These are phyloP conservation scores for Tromatobia lineatoria DNA, from an alignment of 2,888 invertebrate species.

Conservation along the genomic window DNA sequence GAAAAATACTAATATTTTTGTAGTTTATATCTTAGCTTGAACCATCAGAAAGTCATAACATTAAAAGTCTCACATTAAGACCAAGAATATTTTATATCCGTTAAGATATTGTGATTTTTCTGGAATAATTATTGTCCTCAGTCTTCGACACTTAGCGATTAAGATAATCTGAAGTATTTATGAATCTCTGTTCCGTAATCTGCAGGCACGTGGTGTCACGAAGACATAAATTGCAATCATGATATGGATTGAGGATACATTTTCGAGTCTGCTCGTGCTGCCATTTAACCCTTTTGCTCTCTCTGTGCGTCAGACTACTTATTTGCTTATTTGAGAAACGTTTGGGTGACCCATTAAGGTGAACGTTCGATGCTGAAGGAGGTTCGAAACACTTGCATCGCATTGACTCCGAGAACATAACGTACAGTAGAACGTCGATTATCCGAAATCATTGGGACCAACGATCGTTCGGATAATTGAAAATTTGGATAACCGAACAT, in stretches of 20 bases:
- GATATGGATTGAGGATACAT: slow-evolving; percentile 1
- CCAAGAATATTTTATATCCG: background rate
- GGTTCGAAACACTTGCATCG: background rate
- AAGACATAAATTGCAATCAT: background rate
- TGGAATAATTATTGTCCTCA: background rate
- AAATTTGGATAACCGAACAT: too few relatives aligned
- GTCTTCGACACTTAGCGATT: background rate
- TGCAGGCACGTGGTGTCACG: background rate
- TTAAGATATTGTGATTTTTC: background rate
- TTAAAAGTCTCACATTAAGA: background rate
- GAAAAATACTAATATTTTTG: too few relatives aligned
- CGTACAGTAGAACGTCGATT: background rate
- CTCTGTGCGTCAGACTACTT: background rate
- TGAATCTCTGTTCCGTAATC: background rate
- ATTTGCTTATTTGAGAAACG: background rate
- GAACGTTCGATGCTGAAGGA: background rate
- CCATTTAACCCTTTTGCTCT: background rate
- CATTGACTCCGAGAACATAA: background rate
- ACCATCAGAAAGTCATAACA: too few relatives aligned
- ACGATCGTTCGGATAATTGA: too few relatives aligned
- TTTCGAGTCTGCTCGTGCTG: background rate
- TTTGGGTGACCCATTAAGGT: background rate
- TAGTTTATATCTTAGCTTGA: too few relatives aligned
- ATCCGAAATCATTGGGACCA: too few relatives aligned
- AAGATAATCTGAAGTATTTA: slow-evolving; percentile 3